Conservation (phyloP, 2,797 vertebrate species). For the Sebastes elongatus region DNA sequence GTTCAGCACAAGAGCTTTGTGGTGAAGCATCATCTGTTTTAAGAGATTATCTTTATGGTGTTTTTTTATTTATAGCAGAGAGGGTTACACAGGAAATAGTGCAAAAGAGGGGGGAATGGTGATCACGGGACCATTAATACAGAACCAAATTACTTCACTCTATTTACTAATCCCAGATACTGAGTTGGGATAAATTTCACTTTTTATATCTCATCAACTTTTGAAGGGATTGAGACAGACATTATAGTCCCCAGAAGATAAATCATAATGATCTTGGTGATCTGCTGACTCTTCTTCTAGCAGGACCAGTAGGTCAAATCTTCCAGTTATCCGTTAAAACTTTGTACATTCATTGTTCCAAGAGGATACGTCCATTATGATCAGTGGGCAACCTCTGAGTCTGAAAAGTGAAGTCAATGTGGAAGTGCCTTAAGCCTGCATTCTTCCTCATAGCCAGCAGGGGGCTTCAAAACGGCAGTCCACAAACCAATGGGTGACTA, state of each 20-base stretch:
- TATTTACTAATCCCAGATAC: neutral
- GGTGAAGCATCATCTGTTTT: slow-evolving; percentile 24
- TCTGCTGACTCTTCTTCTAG: neutral
- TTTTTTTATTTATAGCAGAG: slow-evolving; percentile 26
- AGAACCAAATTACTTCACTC: neutral
- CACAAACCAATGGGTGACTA: too few species aligned
- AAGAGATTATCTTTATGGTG: slow-evolving; percentile 17
- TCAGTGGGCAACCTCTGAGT: too few species aligned
- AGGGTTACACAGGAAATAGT: neutral
- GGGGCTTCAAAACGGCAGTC: too few species aligned
- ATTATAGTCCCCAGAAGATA: neutral
- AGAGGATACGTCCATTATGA: neutral
- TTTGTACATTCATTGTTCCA: neutral
- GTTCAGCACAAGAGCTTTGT: slow-evolving; percentile 51
- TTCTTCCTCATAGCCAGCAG: too few species aligned
- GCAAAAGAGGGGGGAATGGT: neutral
- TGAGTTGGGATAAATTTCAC: neutral
- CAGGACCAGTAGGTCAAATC: neutral
- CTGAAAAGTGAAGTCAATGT: too few species aligned
- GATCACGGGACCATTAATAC: neutral
- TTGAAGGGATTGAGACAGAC: neutral
- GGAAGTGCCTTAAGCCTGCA: too few species aligned
- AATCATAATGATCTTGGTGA: neutral
- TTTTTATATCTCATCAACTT: too few species aligned
- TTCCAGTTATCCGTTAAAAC: neutral